phyloP scores from a whole-genome alignment of 2,113 vertebrate genomes.

The Brachirus orientalis region DNA sequence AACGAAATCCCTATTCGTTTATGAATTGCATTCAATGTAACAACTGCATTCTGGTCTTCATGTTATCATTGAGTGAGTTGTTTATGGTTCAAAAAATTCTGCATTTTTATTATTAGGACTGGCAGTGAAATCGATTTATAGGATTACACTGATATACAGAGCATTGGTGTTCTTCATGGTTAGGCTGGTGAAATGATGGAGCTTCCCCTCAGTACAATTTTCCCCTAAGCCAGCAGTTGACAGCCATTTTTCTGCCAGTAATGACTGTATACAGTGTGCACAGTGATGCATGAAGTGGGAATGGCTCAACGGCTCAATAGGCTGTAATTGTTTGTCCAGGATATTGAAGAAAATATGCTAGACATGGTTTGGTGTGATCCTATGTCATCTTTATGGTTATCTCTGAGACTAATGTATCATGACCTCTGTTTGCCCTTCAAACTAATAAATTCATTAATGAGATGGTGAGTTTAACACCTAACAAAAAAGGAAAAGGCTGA shows the following conservation, averaged over 20 bases:
- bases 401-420: conserved; percentile 36
- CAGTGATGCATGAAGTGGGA: conserved; percentile 64
- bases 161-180: conserved; percentile 31
- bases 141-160: conserved; percentile 30
- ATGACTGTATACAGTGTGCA: conserved; percentile 39
- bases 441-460: not conserved
- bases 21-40: conserved; percentile 74
- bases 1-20: conserved; percentile 61
- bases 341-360: conserved; percentile 56
- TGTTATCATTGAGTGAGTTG: conserved; percentile 7
- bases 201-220: conserved; percentile 30
- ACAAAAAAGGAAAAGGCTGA: too few relatives aligned
- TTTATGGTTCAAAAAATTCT: not conserved
- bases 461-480: too few relatives aligned
- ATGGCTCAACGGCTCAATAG: conserved; percentile 42
- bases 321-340: conserved; percentile 50
- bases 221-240: conserved; percentile 55
- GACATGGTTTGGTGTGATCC: conserved; percentile 36
- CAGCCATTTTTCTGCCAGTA: conserved; percentile 36
- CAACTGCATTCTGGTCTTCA: conserved; percentile 57
- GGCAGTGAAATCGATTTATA: not conserved
- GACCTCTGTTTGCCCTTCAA: conserved; percentile 29
- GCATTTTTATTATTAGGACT: not conserved
- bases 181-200: conserved; percentile 47
- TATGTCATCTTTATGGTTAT: conserved; percentile 59